Evolutionary conservation across 2,113 vertebrate genomes (phyloP).

Genomic region (Poicephalus gulielmi): DNA sequence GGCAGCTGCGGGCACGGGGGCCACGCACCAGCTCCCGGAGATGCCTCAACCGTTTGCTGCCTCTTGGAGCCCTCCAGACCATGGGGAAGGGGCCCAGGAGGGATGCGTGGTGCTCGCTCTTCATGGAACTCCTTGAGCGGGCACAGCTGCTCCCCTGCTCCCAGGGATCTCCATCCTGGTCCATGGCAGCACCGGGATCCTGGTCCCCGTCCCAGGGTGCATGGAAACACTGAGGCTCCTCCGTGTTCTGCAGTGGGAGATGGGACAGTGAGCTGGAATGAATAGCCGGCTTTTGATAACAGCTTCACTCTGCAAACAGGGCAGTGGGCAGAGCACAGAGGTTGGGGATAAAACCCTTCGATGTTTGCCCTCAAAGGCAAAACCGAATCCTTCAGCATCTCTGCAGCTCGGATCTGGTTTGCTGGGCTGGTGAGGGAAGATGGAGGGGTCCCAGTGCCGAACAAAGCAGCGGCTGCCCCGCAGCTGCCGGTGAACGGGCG

Average conservation of each 20-base stretch:
- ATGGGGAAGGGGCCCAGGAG: neutral
- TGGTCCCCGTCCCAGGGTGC: neutral
- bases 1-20: neutral
- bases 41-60: neutral
- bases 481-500: rapidly evolving
- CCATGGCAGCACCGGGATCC: neutral
- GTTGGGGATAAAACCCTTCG: neutral
- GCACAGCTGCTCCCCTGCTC: neutral
- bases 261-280: neutral
- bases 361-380: neutral
- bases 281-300: rapidly evolving
- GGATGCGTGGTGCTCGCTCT: neutral
- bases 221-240: neutral
- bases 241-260: neutral
- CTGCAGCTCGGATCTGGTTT: neutral
- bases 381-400: neutral
- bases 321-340: neutral
- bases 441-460: neutral
- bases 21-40: neutral
- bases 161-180: neutral
- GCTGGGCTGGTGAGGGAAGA: neutral
- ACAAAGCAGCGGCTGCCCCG: rapidly evolving
- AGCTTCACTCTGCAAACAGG: neutral
- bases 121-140: neutral
- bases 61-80: neutral